Evolutionary conservation across 1,140 invertebrate species (phyloP).

Genomic region (Cotesia vestalis): DNA sequence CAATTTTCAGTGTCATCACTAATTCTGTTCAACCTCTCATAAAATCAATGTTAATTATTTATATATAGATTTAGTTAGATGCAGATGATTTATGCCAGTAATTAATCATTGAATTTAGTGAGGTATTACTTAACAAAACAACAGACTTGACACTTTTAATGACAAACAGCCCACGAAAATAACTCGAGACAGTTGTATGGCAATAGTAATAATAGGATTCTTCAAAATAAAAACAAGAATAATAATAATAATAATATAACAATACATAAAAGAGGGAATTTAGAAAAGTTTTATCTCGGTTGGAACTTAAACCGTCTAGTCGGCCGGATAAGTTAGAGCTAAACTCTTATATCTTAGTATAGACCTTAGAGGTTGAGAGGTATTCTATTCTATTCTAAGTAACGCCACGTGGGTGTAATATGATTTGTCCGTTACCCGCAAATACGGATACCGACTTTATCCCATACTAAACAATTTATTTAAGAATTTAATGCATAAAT

Average conservation of each 20-base stretch:
- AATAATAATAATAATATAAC: too few species aligned
- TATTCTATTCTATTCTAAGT: conserved; percentile 12
- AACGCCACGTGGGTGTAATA: conserved; percentile 33
- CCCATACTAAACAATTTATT: conserved; percentile 15
- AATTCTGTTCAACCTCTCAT: not conserved
- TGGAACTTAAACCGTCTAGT: not conserved
- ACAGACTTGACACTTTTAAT: not conserved
- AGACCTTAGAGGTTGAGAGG: not conserved
- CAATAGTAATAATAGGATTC: too few species aligned
- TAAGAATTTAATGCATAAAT: not conserved
- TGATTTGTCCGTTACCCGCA: conserved; percentile 21
- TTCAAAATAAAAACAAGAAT: too few species aligned
- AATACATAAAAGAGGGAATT: too few species aligned
- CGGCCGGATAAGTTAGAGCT: not conserved
- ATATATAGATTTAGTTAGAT: too few species aligned
- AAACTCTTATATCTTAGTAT: not conserved
- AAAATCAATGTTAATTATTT: not conserved
- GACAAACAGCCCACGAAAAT: too few species aligned
- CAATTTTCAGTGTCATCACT: too few species aligned
- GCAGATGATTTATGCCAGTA: too few species aligned
- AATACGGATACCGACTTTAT: not conserved
- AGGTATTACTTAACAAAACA: not conserved
- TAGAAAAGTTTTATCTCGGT: too few species aligned
- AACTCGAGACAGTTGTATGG: too few species aligned
- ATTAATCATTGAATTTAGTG: too few species aligned